These are phyloP conservation scores for Marronus borbonicus DNA, from an alignment of 2,888 invertebrate genomes.

Conservation along the genomic window DNA sequence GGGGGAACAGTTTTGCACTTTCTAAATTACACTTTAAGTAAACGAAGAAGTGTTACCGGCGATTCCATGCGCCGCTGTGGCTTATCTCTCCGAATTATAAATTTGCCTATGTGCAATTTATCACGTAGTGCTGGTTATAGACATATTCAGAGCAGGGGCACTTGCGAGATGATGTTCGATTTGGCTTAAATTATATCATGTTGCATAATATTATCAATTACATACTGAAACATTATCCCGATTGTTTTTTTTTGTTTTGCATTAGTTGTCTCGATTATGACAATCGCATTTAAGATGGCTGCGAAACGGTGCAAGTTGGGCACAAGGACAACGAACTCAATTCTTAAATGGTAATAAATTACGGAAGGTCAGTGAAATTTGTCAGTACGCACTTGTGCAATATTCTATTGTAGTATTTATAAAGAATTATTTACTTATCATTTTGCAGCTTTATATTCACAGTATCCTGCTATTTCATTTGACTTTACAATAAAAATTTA, in stretches of 20 bases:
- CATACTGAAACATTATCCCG: slow-evolving; percentile 1
- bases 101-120: slow-evolving; percentile 48
- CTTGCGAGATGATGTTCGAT: slow-evolving; percentile 33
- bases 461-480: slow-evolving; percentile 1
- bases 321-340: slow-evolving; percentile 37
- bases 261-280: slow-evolving; percentile 10
- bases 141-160: slow-evolving; percentile 43
- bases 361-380: slow-evolving; percentile 40
- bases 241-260: slow-evolving; percentile 11
- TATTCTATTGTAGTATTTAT: slow-evolving; percentile 15
- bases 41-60: slow-evolving; percentile 16
- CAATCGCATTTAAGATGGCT: background rate
- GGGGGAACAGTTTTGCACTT: background rate
- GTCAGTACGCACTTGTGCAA: slow-evolving; percentile 21
- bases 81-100: slow-evolving; percentile 10
- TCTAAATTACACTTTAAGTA: slow-evolving; percentile 18
- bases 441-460: slow-evolving; percentile 2
- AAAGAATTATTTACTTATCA: slow-evolving; percentile 16
- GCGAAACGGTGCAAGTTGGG: background rate
- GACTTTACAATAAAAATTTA: background rate
- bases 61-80: background rate
- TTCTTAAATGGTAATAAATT: slow-evolving; percentile 36
- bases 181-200: slow-evolving; percentile 38
- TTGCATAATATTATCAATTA: slow-evolving; percentile 45
- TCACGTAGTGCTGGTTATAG: slow-evolving; percentile 40